These are phyloP conservation scores for Vanessa cardui DNA, from an alignment of 2,888 invertebrate species.

Conservation along the genomic window DNA sequence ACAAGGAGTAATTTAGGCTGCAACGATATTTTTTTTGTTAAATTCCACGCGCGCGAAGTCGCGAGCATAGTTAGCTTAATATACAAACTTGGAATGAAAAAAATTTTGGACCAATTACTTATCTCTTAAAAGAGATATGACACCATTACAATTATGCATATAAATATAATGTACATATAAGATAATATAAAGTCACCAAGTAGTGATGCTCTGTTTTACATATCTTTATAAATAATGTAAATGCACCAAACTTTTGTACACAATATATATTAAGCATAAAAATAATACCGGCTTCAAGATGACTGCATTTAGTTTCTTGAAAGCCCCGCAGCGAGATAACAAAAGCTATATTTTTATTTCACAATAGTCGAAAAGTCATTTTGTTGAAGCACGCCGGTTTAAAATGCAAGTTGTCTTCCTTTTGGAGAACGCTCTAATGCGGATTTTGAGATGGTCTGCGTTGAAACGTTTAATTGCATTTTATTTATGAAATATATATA, in stretches of 20 bases:
- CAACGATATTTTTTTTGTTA: too few relatives aligned
- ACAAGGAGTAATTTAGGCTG: too few relatives aligned
- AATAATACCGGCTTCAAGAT: slow-evolving; percentile 23
- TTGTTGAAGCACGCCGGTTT: slow-evolving; percentile 22
- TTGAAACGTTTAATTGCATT: slow-evolving; percentile 5
- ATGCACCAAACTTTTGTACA: not conserved
- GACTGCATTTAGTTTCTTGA: slow-evolving; percentile 25
- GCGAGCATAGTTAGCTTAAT: too few relatives aligned
- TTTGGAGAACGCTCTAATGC: not conserved
- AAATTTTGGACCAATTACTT: too few relatives aligned
- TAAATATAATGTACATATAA: too few relatives aligned
- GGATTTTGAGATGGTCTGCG: not conserved
- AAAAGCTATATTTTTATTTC: slow-evolving; percentile 30
- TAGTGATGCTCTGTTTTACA: too few relatives aligned
- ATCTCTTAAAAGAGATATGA: too few relatives aligned
- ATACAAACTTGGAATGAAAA: too few relatives aligned
- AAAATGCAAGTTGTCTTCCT: slow-evolving; percentile 24
- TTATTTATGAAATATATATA: not conserved
- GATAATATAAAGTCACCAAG: too few relatives aligned
- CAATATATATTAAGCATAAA: slow-evolving; percentile 6
- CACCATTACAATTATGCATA: too few relatives aligned
- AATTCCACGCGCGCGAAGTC: too few relatives aligned
- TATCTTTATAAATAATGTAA: too few relatives aligned
- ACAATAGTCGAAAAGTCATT: slow-evolving; percentile 33
- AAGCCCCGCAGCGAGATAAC: slow-evolving; percentile 22